Evolutionary conservation across 2,113 vertebrate genomes (phyloP), one percentile per base, ranked within the genome.

Genomic region (Oxyura jamaicensis): DNA sequence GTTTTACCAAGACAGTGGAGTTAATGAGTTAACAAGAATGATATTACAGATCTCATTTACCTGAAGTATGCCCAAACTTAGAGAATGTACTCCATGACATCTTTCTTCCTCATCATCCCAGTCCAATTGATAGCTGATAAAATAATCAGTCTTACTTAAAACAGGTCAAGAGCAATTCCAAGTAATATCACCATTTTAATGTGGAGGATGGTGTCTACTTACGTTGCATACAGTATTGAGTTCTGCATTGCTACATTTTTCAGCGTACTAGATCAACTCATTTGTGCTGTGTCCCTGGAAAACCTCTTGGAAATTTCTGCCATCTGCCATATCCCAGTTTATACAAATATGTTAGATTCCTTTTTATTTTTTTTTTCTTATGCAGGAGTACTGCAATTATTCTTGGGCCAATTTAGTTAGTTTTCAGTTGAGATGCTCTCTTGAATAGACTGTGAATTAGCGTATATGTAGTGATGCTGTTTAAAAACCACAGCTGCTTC

Each of bases 401-500:
- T 93, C 41, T 84, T 94, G 46, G 28, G 28, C 42, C 22, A 46
- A 15, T 88, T 83, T 71, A 77, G 72, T 58, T 67, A 36, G 42
- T 92, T 95, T 91, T 89, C 42, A 36, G 6, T 94, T 63, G 18
- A 91, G 86, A 69, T 2, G 7, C 83, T 83, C 56, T 56, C 21
- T 82, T 83, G 39, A 86, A 41, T 50, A 75, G 65, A 20, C 35
- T 48, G 11, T 85, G 39, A 90, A 90, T 75, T 81, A 83, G 18
- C 52, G 88, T 75, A 39, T 65, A 46, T 89, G 25, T 65, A 73
- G 75, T 14, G 55, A 36, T 85, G 35, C 52, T 59, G 33, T 76
- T 69, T 74, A 55, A 77, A 84, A 94, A 90, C 53, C 39, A 52
- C 87, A 96, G 62, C 83, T 95, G 67, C 35, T 95, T 14, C 52